Percentiles rank a stretch among this genome's conserved stretches.
These are phyloP conservation scores for Peromyscus attwateri DNA, from an alignment of 2,797 vertebrate species.

Conservation along the genomic window DNA sequence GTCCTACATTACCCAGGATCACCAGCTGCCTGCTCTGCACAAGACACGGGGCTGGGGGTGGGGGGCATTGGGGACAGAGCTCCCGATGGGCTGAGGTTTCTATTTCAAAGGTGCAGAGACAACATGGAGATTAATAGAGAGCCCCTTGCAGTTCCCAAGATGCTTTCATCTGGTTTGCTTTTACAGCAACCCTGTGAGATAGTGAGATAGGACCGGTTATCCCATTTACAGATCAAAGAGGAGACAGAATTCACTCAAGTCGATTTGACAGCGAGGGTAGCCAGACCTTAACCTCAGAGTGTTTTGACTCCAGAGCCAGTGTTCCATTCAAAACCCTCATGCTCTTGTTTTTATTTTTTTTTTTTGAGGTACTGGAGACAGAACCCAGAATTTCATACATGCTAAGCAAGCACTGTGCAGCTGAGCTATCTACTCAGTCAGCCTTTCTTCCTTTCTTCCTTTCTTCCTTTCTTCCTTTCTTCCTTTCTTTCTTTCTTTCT, in stretches of 20 bases:
- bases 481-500: not conserved
- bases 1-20: not conserved
- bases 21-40: not conserved
- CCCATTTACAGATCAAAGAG: slow-evolving; percentile 62
- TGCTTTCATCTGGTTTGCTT: slow-evolving; percentile 33
- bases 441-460: not conserved
- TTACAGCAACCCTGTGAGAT: slow-evolving; percentile 14
- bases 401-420: not conserved
- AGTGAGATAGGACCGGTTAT: not conserved
- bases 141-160: not conserved
- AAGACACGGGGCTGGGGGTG: not conserved
- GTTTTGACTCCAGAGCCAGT: not conserved
- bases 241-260: slow-evolving; percentile 38
- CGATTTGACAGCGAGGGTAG: slow-evolving; percentile 4
- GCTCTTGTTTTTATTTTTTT: not conserved
- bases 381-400: not conserved
- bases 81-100: not conserved
- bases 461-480: too few species aligned
- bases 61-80: not conserved
- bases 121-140: slow-evolving; percentile 31
- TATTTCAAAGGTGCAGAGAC: slow-evolving; percentile 62
- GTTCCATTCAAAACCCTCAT: not conserved
- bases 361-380: not conserved
- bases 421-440: not conserved
- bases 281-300: not conserved